These are phyloP conservation scores for Meteorus sp. DNA, from an alignment of 1,140 invertebrate species.

Conservation along the genomic window DNA sequence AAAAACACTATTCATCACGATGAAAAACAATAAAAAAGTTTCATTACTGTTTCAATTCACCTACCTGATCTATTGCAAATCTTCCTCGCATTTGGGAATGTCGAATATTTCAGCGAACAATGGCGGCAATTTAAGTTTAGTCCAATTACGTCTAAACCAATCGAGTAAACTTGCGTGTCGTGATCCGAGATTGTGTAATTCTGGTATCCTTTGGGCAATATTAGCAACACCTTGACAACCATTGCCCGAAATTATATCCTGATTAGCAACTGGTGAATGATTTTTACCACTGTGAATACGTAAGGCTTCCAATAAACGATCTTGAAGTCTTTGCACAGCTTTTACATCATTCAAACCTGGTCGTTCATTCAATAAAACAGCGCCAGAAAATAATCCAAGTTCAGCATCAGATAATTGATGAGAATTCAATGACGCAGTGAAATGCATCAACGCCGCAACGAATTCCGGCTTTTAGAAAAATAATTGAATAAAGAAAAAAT, in stretches of 20 bases:
- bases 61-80: conserved; percentile 62
- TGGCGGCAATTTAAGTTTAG: conserved; percentile 81
- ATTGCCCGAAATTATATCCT: conserved; percentile 46
- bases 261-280: conserved; percentile 40
- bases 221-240: conserved; percentile 45
- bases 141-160: conserved; percentile 91
- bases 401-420: conserved; percentile 86
- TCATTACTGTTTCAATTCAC: background rate
- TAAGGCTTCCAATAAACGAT: conserved; percentile 83
- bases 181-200: conserved; percentile 79
- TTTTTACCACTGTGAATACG: conserved; percentile 66
- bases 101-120: conserved; percentile 97
- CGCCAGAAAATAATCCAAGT: conserved; percentile 85
- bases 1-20: background rate
- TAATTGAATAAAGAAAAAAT: conserved; percentile 36
- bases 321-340: conserved; percentile 80
- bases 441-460: conserved; percentile 74
- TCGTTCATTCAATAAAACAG: conserved; percentile 81
- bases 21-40: conserved; percentile 1
- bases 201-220: conserved; percentile 66
- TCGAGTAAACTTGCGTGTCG: conserved; percentile 84
- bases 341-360: conserved; percentile 81
- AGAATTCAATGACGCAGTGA: conserved; percentile 77
- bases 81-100: conserved; percentile 89
- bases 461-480: conserved; percentile 73